A percentile compares a stretch with the other conserved stretches of the same genome.
Evolutionary conservation across 2,888 invertebrate species (phyloP).

Genomic region (Aspidiotus rigidus): DNA sequence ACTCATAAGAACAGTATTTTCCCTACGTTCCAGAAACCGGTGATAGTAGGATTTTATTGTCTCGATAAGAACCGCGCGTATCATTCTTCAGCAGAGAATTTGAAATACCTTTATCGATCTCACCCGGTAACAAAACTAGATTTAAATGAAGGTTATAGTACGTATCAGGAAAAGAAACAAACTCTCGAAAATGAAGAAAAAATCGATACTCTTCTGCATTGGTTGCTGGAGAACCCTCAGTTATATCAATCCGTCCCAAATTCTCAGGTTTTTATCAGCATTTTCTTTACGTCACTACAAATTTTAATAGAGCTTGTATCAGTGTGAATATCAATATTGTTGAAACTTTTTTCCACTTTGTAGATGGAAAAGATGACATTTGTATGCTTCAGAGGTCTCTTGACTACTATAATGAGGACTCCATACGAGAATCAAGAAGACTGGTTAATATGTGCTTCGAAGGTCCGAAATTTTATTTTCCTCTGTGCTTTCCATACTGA

Average conservation of each 20-base stretch:
- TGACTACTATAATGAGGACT: conserved; percentile 22
- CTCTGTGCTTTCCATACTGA: conserved; percentile 20
- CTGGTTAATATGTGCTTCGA: conserved; percentile 20
- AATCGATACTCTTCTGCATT: conserved; percentile 16
- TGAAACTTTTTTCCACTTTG: neutral
- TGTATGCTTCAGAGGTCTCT: conserved; percentile 15
- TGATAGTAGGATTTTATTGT: conserved; percentile 16
- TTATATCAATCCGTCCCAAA: no score
- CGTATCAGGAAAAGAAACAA: neutral
- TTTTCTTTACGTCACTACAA: neutral
- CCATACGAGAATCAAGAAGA: conserved; percentile 18
- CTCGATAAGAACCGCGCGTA: conserved; percentile 11
- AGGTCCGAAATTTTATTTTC: conserved; percentile 25
- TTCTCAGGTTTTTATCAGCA: neutral
- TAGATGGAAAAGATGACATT: conserved; percentile 5
- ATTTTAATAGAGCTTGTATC: neutral
- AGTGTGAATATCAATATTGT: neutral
- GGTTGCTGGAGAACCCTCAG: conserved; percentile 1
- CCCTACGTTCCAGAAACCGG: conserved; percentile 16
- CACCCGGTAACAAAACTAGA: neutral
- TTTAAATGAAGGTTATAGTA: conserved; percentile 13
- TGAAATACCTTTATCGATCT: conserved; percentile 10
- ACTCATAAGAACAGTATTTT: conserved; percentile 3
- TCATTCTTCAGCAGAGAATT: neutral
- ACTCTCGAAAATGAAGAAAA: conserved; percentile 22